Conservation (phyloP, 2,797 vertebrate species). For the Spinibarbus caldwelli region DNA sequence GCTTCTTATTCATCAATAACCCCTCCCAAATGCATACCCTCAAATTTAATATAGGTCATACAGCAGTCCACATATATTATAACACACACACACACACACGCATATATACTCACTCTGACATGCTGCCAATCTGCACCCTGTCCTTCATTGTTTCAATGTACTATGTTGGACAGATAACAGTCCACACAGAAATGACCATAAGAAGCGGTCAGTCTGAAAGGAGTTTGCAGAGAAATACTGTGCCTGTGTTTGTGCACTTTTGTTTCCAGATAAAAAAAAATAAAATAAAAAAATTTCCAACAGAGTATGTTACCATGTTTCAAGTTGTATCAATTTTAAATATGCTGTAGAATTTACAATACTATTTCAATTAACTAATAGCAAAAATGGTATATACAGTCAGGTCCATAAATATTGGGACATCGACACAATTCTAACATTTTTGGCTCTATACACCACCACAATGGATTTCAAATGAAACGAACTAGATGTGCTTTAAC, state of each 20-base stretch:
- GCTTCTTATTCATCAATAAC: conserved; percentile 44
- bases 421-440: too few relatives aligned
- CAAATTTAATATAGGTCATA: conserved; percentile 56
- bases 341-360: too few relatives aligned
- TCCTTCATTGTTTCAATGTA: conserved; percentile 34
- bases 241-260: background rate
- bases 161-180: background rate
- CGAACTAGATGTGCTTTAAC: too few relatives aligned
- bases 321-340: too few relatives aligned
- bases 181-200: background rate
- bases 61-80: conserved; percentile 48
- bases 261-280: background rate
- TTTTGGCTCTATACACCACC: too few relatives aligned
- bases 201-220: background rate
- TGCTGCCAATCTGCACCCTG: background rate
- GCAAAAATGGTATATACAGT: too few relatives aligned
- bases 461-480: too few relatives aligned
- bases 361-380: too few relatives aligned
- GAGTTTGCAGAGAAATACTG: too few relatives aligned
- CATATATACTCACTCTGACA: background rate
- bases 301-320: background rate
- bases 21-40: conserved; percentile 26
- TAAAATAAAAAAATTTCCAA: too few relatives aligned
- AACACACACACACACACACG: too few relatives aligned
- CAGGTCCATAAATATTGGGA: too few relatives aligned